These are phyloP conservation scores for Hycleus phaleratus DNA, from an alignment of 1,140 invertebrate species.

Conservation along the genomic window DNA sequence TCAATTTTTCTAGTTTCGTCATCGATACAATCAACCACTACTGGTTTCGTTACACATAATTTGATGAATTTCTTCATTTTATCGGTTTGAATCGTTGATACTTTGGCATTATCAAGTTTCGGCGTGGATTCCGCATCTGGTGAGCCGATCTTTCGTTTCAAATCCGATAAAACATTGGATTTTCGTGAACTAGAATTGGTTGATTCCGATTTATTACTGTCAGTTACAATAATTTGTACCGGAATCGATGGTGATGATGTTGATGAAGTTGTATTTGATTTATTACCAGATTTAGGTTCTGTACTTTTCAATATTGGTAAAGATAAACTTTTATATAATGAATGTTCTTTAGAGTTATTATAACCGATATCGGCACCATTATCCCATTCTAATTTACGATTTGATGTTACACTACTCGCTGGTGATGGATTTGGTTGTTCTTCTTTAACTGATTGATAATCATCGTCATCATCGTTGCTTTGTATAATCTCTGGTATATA, in stretches of 20 bases:
- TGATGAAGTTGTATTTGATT: background rate
- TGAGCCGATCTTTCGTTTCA: constrained; percentile 31
- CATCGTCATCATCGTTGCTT: constrained; percentile 4
- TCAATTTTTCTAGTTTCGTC: constrained; percentile 2
- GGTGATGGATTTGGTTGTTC: constrained; percentile 40
- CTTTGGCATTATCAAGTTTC: background rate
- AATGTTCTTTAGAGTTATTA: constrained; percentile 38
- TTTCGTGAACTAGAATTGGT: constrained; percentile 4
- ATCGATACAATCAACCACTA: constrained; percentile 25
- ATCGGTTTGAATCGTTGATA: background rate
- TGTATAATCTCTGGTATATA: constrained; percentile 21
- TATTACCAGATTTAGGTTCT: too few species aligned
- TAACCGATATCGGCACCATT: constrained; percentile 71
- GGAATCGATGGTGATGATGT: constrained; percentile 1
- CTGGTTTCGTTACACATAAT: constrained; percentile 27
- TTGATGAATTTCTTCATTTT: constrained; percentile 18
- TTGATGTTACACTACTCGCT: constrained; percentile 55
- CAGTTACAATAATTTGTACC: background rate
- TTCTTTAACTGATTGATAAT: background rate
- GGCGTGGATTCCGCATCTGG: constrained; percentile 36
- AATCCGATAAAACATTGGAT: constrained; percentile 10
- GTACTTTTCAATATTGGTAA: constrained; percentile 24
- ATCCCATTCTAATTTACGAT: constrained; percentile 64
- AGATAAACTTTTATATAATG: constrained; percentile 29
- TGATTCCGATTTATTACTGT: background rate